Conservation (phyloP, 2,797 vertebrate species). For the Mormyrops attenuatus region DNA sequence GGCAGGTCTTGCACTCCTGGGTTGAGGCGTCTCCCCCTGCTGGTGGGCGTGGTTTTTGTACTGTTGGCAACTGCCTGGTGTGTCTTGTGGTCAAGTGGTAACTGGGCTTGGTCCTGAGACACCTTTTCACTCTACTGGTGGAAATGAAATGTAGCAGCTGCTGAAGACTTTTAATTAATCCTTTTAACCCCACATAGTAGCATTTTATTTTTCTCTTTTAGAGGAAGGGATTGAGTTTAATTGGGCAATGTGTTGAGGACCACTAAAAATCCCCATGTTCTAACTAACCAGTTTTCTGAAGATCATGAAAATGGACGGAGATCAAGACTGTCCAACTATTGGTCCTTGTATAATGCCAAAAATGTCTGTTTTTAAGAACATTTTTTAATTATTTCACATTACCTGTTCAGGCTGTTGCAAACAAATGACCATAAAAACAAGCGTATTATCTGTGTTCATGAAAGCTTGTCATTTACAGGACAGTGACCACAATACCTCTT, state of each 20-base stretch:
- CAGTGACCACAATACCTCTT: neutral
- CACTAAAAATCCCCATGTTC: neutral
- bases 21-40: conserved; percentile 41
- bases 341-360: neutral
- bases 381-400: neutral
- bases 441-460: neutral
- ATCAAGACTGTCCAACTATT: neutral
- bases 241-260: neutral
- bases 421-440: neutral
- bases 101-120: neutral
- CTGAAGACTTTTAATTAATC: neutral
- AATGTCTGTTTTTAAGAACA: neutral
- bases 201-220: neutral
- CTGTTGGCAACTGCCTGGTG: neutral
- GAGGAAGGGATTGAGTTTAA: neutral
- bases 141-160: neutral
- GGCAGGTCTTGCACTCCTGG: conserved; percentile 71
- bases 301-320: neutral
- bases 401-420: neutral
- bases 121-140: conserved; percentile 2
- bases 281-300: neutral
- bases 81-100: neutral
- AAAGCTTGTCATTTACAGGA: neutral
- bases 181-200: conserved; percentile 1
- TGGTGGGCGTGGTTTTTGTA: neutral